A percentile compares a stretch with the other conserved stretches of the same genome.
phyloP scores from a whole-genome alignment of 1,140 invertebrate genomes.

The Micrasema longulum region DNA sequence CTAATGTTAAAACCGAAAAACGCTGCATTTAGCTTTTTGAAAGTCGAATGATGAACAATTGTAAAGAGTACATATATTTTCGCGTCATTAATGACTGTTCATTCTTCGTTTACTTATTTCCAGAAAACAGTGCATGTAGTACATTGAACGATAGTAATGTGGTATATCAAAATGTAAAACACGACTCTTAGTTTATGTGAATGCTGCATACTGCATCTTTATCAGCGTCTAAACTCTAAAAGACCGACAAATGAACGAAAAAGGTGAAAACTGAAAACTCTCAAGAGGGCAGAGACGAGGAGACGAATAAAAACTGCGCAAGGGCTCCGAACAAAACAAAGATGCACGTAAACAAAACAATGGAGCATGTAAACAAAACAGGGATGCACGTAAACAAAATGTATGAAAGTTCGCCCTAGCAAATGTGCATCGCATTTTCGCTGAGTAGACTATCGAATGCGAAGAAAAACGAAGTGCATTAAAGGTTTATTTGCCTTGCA shows the following conservation, averaged over 20 bases:
- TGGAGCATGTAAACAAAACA: neutral
- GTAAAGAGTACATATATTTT: no score
- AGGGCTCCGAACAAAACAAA: neutral
- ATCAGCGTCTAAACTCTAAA: slow-evolving; percentile 15
- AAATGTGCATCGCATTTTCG: slow-evolving; percentile 25
- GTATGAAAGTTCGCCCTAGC: no score
- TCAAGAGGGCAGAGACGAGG: neutral
- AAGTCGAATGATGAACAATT: no score
- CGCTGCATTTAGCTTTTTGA: no score
- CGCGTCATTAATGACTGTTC: no score
- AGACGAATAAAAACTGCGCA: neutral
- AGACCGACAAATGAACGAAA: slow-evolving; percentile 29
- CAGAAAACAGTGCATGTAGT: no score
- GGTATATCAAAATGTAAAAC: no score
- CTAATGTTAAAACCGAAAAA: no score
- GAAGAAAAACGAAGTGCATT: slow-evolving; percentile 17
- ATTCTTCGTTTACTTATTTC: no score
- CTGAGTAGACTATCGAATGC: slow-evolving; percentile 15
- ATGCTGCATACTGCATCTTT: neutral
- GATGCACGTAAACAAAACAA: neutral
- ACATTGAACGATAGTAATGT: no score
- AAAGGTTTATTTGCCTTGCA: slow-evolving; percentile 1
- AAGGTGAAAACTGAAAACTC: slow-evolving; percentile 2
- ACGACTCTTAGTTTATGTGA: no score
- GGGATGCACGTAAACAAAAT: slow-evolving; percentile 17